Percentiles rank a stretch among this genome's conserved stretches.
These are phyloP conservation scores for Crioceris asparagi DNA, from an alignment of 2,888 invertebrate species.

Conservation along the genomic window DNA sequence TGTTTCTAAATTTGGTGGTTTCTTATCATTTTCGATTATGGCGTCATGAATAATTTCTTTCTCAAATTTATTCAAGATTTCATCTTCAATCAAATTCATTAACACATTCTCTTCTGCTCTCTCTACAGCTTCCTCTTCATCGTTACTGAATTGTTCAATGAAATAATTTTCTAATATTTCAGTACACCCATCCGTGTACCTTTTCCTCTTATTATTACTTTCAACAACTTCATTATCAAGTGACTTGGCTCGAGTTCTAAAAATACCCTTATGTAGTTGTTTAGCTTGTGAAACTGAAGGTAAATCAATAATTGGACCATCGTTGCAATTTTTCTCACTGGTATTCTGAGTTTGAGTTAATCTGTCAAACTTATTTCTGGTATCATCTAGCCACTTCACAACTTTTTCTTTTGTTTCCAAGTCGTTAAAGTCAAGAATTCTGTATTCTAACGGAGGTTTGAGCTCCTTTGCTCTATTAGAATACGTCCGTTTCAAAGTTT, in stretches of 20 bases:
- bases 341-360: conserved; percentile 20
- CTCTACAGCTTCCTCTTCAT: conserved; percentile 17
- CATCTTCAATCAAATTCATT: conserved; percentile 26
- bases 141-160: conserved; percentile 24
- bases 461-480: conserved; percentile 13
- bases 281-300: conserved; percentile 11
- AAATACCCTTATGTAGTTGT: conserved; percentile 1
- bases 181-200: conserved; percentile 5
- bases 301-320: conserved; percentile 5
- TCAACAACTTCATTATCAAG: conserved; percentile 17
- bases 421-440: conserved; percentile 20
- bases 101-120: conserved; percentile 20
- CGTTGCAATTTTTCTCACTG: background rate
- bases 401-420: conserved; percentile 15
- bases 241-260: conserved; percentile 19
- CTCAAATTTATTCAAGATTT: conserved; percentile 25
- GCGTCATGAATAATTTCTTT: conserved; percentile 10
- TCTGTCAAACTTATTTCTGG: conserved; percentile 23
- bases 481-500: conserved; percentile 11
- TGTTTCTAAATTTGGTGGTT: conserved; percentile 1
- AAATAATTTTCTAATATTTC: conserved; percentile 14
- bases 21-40: background rate
- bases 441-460: conserved; percentile 7
- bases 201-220: too few species aligned
- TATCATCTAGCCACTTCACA: conserved; percentile 25